These are phyloP conservation scores for Protonibea diacanthus DNA, from an alignment of 2,797 vertebrate species.

Conservation along the genomic window DNA sequence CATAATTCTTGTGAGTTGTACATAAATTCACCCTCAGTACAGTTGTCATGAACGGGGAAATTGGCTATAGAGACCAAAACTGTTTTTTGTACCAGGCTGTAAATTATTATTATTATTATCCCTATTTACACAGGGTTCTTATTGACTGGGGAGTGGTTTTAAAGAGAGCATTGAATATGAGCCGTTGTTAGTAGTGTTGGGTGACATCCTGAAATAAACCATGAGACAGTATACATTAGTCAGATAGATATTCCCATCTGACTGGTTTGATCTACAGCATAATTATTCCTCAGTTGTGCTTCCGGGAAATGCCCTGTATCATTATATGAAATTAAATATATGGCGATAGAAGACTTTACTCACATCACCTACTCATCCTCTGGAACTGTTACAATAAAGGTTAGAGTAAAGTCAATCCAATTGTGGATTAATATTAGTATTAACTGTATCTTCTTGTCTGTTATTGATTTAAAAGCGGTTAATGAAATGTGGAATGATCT, in stretches of 20 bases:
- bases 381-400: not conserved
- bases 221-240: not conserved
- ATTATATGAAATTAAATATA: not conserved
- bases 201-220: not conserved
- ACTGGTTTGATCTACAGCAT: not conserved
- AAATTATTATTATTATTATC: not conserved
- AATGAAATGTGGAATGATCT: not conserved
- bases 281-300: not conserved
- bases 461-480: not conserved
- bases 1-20: too few relatives aligned
- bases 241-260: not conserved
- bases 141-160: constrained; percentile 4
- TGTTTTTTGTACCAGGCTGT: not conserved
- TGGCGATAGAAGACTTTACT: not conserved
- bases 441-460: not conserved
- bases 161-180: not conserved
- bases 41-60: too few relatives aligned
- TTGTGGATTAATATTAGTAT: not conserved
- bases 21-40: too few relatives aligned
- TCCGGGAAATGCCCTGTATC: not conserved
- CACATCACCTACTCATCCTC: not conserved
- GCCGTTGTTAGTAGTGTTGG: not conserved
- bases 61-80: too few relatives aligned
- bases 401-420: not conserved
- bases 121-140: constrained; percentile 1